These are phyloP conservation scores for Notechis scutatus DNA, from an alignment of 2,113 vertebrate species.

Conservation along the genomic window DNA sequence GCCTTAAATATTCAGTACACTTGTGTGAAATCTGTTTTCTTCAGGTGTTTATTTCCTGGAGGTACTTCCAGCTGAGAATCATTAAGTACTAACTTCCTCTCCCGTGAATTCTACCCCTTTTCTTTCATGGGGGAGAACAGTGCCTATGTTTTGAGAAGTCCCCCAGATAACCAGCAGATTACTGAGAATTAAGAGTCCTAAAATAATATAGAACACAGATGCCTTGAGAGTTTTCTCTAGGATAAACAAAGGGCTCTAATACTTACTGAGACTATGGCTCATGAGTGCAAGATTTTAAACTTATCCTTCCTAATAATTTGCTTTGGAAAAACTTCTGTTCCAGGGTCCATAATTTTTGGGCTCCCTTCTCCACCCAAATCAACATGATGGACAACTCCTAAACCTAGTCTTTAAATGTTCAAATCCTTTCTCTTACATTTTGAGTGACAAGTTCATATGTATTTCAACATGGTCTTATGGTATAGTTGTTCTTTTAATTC, in stretches of 20 bases:
- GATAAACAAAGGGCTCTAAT: not conserved
- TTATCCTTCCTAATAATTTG: not conserved
- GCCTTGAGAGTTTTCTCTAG: not conserved
- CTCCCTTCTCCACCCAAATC: not conserved
- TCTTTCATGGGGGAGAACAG: not conserved
- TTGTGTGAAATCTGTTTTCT: not conserved
- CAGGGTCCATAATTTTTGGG: not conserved
- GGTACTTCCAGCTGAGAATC: not conserved
- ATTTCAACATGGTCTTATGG: slow-evolving; percentile 62
- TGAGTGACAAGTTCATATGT: slow-evolving; percentile 34
- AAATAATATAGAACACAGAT: not conserved
- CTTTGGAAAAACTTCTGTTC: not conserved
- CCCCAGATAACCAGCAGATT: not conserved
- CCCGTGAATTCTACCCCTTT: not conserved
- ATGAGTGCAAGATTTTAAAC: not conserved
- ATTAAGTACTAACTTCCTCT: not conserved
- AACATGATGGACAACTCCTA: not conserved
- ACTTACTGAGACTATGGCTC: not conserved
- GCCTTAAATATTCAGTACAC: not conserved
- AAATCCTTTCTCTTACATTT: not conserved
- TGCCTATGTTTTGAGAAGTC: not conserved
- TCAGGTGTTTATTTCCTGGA: not conserved
- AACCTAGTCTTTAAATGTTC: not conserved
- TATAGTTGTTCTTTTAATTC: slow-evolving; percentile 58
- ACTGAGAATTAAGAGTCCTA: not conserved